A percentile compares a stretch with the other conserved stretches of the same genome.
Evolutionary conservation across 2,113 vertebrate species (phyloP).

Genomic region (Albula goreensis): DNA sequence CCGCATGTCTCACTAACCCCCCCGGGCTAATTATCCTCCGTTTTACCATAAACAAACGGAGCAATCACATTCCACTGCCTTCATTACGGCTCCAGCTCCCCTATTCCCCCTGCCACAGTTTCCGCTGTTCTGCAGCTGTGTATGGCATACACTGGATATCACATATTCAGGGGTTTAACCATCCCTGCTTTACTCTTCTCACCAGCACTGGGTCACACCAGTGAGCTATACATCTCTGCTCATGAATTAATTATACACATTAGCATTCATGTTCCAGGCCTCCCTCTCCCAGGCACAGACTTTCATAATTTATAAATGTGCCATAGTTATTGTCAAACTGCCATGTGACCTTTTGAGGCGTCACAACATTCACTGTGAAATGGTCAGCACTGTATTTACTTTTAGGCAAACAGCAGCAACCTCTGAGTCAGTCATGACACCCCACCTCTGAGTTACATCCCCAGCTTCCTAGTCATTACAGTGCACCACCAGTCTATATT

Average conservation of each 20-base stretch:
- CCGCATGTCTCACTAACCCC: neutral
- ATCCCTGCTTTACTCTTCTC: neutral
- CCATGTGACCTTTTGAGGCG: neutral
- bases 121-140: neutral
- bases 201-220: neutral
- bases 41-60: neutral
- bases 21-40: neutral
- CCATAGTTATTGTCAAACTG: neutral
- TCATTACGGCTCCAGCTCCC: neutral
- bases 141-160: neutral
- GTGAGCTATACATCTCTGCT: neutral
- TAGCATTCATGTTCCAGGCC: neutral
- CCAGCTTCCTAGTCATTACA: too few species aligned
- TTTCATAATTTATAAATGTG: neutral
- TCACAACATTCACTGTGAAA: neutral
- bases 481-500: too few species aligned
- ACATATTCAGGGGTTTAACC: neutral
- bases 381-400: neutral
- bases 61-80: neutral
- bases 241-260: neutral
- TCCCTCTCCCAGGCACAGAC: neutral
- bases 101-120: neutral
- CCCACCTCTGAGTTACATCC: too few species aligned
- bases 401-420: neutral
- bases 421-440: neutral